phyloP scores from a whole-genome alignment of 2,888 invertebrate species.

The Parelbella ahira region DNA sequence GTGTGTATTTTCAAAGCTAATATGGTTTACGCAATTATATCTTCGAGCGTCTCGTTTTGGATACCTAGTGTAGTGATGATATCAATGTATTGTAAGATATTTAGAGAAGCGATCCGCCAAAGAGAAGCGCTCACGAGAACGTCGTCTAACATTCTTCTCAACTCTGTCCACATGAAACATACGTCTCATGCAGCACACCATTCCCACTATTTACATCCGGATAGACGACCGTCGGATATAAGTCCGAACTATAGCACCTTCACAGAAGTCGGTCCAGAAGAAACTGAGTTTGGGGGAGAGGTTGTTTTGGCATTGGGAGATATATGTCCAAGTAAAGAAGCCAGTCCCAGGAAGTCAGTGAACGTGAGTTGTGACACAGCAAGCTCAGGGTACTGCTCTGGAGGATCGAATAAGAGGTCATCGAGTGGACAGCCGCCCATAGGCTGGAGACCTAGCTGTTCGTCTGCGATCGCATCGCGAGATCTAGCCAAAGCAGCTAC shows the following conservation, averaged over 20 bases:
- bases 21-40: slow-evolving; percentile 91
- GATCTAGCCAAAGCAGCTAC: slow-evolving; percentile 83
- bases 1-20: slow-evolving; percentile 92
- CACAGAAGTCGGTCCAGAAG: slow-evolving; percentile 72
- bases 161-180: slow-evolving; percentile 91
- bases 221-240: slow-evolving; percentile 68
- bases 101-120: slow-evolving; percentile 90
- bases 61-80: slow-evolving; percentile 96
- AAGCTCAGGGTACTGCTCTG: slow-evolving; percentile 74
- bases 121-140: slow-evolving; percentile 90
- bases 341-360: slow-evolving; percentile 73
- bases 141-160: slow-evolving; percentile 91
- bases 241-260: slow-evolving; percentile 76
- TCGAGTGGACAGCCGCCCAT: slow-evolving; percentile 74
- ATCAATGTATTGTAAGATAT: slow-evolving; percentile 93
- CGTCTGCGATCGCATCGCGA: slow-evolving; percentile 75
- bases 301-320: slow-evolving; percentile 67
- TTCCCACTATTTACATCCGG: slow-evolving; percentile 73
- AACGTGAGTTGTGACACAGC: slow-evolving; percentile 76
- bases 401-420: slow-evolving; percentile 71
- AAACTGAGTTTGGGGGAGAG: slow-evolving; percentile 67
- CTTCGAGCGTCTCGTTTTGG: slow-evolving; percentile 95
- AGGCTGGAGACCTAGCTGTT: slow-evolving; percentile 81
- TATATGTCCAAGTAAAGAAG: slow-evolving; percentile 70
- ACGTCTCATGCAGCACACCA: slow-evolving; percentile 86